These are phyloP conservation scores for Sebastes aleutianus DNA, from an alignment of 2,797 vertebrate species.

Conservation along the genomic window DNA sequence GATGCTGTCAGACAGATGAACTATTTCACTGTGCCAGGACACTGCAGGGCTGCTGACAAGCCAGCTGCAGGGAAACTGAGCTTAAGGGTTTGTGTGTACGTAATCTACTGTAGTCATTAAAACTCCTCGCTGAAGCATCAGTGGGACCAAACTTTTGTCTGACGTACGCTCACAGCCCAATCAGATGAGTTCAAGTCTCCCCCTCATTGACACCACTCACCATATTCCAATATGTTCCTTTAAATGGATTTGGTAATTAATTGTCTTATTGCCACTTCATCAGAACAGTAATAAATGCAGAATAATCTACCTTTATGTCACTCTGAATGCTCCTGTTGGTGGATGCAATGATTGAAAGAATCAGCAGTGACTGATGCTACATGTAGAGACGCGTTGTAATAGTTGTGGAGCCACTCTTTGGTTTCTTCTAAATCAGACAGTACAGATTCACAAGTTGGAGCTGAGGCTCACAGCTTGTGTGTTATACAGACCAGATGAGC, in stretches of 20 bases:
- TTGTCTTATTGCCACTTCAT: not conserved
- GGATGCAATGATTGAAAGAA: not conserved
- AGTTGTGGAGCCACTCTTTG: not conserved
- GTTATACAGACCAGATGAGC: conserved; percentile 60
- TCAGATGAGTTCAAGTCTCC: not conserved
- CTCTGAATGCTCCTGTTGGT: not conserved
- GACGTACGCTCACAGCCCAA: not conserved
- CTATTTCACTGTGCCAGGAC: conserved; percentile 21
- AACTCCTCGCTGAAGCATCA: not conserved
- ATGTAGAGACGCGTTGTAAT: not conserved
- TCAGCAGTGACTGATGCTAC: not conserved
- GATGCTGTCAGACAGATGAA: conserved; percentile 18
- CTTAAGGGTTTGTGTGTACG: not conserved
- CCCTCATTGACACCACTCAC: not conserved
- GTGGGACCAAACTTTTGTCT: not conserved
- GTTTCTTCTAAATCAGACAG: conserved; percentile 52
- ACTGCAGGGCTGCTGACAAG: conserved; percentile 19
- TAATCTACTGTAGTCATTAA: not conserved
- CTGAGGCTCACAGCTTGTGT: not conserved
- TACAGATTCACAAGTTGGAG: conserved; percentile 19
- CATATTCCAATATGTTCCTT: not conserved
- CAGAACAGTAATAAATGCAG: not conserved
- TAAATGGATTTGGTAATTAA: not conserved
- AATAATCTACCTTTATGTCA: not conserved
- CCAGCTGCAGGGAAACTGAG: not conserved